phyloP scores from a whole-genome alignment of 2,113 vertebrate genomes.

The Hemicordylus capensis region DNA sequence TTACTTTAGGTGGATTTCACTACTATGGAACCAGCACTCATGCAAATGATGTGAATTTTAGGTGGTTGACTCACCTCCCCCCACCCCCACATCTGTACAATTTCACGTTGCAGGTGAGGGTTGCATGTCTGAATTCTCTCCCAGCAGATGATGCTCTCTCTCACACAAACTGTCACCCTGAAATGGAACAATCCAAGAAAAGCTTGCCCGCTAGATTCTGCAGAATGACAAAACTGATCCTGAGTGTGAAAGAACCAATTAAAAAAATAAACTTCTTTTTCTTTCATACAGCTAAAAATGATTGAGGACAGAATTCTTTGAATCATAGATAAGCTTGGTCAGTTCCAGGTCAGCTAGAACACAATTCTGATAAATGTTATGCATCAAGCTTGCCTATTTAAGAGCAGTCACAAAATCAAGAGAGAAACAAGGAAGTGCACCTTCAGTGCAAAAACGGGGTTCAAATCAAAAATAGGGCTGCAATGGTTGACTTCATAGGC shows the following conservation, averaged over 20 bases:
- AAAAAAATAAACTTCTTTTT: neutral
- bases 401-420: neutral
- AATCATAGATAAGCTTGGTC: neutral
- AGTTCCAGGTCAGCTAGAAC: neutral
- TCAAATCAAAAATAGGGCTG: neutral
- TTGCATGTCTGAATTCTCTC: neutral
- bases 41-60: neutral
- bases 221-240: neutral
- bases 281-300: neutral
- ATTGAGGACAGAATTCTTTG: neutral
- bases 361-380: neutral
- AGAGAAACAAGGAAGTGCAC: neutral
- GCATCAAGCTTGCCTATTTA: neutral
- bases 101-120: neutral
- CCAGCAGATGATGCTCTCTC: neutral
- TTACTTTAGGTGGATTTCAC: neutral
- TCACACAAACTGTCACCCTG: neutral
- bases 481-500: slow-evolving; percentile 3
- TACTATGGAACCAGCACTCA: neutral
- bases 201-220: neutral
- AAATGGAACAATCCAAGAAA: neutral
- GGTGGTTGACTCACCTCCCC: no score
- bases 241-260: neutral
- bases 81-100: neutral
- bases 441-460: neutral